Evolutionary conservation across 2,113 vertebrate genomes (phyloP).

Genomic region (Holacanthus passer): DNA sequence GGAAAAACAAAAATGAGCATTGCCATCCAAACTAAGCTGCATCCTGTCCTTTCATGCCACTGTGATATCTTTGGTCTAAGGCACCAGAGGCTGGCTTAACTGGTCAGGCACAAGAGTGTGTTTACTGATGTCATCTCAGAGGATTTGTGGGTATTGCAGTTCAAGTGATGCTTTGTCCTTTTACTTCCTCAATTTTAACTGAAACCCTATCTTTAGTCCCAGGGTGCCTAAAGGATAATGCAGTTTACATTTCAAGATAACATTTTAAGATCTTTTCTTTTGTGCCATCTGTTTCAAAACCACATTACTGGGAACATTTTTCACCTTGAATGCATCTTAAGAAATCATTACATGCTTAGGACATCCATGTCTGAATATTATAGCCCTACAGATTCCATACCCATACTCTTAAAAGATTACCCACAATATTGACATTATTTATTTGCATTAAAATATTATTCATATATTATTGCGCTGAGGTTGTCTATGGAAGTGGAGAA

Average conservation of each 20-base stretch:
- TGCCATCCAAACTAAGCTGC: background rate
- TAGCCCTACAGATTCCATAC: background rate
- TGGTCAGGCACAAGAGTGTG: background rate
- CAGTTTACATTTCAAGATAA: no score
- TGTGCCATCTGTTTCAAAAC: no score
- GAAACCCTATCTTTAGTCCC: background rate
- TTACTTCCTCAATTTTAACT: background rate
- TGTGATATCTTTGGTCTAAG: background rate
- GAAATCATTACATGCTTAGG: background rate
- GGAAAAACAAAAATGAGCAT: background rate
- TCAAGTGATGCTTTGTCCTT: background rate
- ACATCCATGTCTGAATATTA: background rate
- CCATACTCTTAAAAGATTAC: no score
- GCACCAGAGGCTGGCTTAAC: background rate
- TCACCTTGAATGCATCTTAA: background rate
- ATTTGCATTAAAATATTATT: background rate
- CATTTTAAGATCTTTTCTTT: background rate
- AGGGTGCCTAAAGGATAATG: background rate
- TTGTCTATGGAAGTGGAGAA: background rate
- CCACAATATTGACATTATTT: background rate
- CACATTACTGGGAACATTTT: background rate
- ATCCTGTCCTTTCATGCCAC: background rate
- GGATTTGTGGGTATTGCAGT: background rate
- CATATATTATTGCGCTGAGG: background rate
- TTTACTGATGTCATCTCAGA: slow-evolving; percentile 1